These are phyloP conservation scores for Lissonota sp. DNA, from an alignment of 2,888 invertebrate genomes.

Conservation along the genomic window DNA sequence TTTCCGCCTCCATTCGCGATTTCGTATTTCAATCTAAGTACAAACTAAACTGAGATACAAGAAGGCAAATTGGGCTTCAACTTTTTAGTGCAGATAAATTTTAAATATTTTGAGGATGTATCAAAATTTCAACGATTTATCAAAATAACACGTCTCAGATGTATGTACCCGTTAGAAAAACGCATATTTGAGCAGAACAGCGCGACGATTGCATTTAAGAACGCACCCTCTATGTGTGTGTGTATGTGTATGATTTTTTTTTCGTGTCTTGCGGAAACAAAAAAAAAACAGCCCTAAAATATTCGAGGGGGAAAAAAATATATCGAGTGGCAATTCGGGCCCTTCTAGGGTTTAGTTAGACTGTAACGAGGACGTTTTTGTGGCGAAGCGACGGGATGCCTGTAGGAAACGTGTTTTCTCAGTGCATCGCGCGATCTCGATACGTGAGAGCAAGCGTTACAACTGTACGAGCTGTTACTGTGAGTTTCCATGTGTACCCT, in stretches of 20 bases:
- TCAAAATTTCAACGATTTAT: too few species aligned
- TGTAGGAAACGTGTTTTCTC: conserved; percentile 94
- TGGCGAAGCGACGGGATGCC: conserved; percentile 88
- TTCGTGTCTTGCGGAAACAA: conserved; percentile 13
- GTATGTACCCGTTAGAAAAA: too few species aligned
- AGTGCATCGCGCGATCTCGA: conserved; percentile 94
- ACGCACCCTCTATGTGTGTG: background rate
- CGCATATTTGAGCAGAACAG: too few species aligned
- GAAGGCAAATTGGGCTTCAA: too few species aligned
- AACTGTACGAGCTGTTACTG: conserved; percentile 94
- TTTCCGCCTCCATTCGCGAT: too few species aligned
- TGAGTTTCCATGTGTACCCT: conserved; percentile 96
- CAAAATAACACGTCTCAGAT: too few species aligned
- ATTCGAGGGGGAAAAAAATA: background rate
- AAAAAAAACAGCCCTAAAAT: conserved; percentile 52
- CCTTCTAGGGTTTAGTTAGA: conserved; percentile 76
- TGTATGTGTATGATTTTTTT: background rate
- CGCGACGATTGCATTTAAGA: too few species aligned
- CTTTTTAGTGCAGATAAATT: too few species aligned
- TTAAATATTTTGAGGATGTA: too few species aligned
- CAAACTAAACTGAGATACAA: too few species aligned
- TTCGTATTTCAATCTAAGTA: too few species aligned
- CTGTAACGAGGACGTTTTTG: conserved; percentile 82
- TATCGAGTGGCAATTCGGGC: background rate
- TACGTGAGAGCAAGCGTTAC: conserved; percentile 94